phyloP scores from a whole-genome alignment of 2,888 invertebrate species.

The Dimorphilus gyrociliatus region DNA sequence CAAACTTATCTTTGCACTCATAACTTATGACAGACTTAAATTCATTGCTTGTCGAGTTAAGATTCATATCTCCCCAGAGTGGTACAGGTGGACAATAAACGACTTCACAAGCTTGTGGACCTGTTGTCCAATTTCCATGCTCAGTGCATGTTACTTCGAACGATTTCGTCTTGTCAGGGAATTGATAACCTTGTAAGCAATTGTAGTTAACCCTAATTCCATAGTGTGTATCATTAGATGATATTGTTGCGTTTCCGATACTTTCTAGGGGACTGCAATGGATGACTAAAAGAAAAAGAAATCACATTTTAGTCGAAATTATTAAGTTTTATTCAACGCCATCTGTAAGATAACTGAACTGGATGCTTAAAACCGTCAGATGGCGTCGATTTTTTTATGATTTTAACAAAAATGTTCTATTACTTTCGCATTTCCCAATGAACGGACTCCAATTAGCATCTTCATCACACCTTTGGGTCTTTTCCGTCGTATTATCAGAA shows the following conservation, averaged over 20 bases:
- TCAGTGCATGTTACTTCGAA: conserved; percentile 7
- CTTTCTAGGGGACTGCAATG: conserved; percentile 8
- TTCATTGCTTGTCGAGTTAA: conserved; percentile 11
- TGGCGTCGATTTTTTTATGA: too few relatives aligned
- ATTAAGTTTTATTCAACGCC: too few relatives aligned
- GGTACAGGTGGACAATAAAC: conserved; percentile 12
- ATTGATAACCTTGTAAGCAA: conserved; percentile 11
- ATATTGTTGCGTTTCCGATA: conserved; percentile 10
- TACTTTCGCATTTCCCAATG: too few relatives aligned
- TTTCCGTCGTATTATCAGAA: conserved; percentile 5
- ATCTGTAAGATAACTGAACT: too few relatives aligned
- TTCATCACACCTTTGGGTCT: conserved; percentile 6
- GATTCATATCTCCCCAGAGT: conserved; percentile 7
- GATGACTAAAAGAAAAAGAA: conserved; percentile 6
- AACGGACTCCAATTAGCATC: conserved; percentile 7
- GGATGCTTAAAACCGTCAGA: too few relatives aligned
- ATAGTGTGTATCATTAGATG: conserved; percentile 9
- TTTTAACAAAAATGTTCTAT: too few relatives aligned
- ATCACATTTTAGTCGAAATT: neutral
- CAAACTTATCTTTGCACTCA: conserved; percentile 7
- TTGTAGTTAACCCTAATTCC: conserved; percentile 5
- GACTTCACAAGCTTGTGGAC: conserved; percentile 10
- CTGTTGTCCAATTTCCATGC: conserved; percentile 10
- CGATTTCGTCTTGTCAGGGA: conserved; percentile 7
- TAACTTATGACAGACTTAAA: conserved; percentile 9